Conservation (phyloP, 2,888 invertebrate species). For the Cancer borealis region DNA sequence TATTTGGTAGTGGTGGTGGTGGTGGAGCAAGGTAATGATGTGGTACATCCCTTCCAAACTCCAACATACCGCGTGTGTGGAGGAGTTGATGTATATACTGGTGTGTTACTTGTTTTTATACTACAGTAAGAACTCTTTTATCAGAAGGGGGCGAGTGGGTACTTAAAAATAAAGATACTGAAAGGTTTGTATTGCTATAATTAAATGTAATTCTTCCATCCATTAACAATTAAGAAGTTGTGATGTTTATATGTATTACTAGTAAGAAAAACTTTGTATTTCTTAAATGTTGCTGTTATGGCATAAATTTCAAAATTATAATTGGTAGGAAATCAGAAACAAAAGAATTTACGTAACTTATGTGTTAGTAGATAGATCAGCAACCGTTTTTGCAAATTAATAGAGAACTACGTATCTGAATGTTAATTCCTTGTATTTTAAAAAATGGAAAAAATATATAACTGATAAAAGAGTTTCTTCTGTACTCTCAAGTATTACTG, state of each 20-base stretch:
- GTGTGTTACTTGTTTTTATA: not conserved
- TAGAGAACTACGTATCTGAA: not conserved
- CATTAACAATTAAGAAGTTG: not conserved
- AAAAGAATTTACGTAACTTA: not conserved
- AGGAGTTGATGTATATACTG: not conserved
- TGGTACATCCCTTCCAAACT: not conserved
- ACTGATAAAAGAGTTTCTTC: constrained; percentile 23
- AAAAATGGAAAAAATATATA: not conserved
- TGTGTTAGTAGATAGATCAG: not conserved
- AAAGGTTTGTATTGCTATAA: not conserved
- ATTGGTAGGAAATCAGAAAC: not conserved
- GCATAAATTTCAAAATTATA: not conserved
- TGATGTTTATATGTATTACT: not conserved
- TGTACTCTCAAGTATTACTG: constrained; percentile 33
- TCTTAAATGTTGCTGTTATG: not conserved
- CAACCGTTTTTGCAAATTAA: not conserved
- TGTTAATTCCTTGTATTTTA: no score
- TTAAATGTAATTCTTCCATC: constrained; percentile 17
- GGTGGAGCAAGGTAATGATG: not conserved
- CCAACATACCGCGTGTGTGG: not conserved
- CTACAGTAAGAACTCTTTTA: constrained; percentile 25
- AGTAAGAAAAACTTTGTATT: not conserved
- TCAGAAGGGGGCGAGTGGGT: not conserved
- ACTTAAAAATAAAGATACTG: not conserved
- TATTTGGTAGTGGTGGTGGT: not conserved